Base-by-base conservation (phyloP, 2,888 invertebrate genomes). In the Caradrina clavipalpis region DNA sequence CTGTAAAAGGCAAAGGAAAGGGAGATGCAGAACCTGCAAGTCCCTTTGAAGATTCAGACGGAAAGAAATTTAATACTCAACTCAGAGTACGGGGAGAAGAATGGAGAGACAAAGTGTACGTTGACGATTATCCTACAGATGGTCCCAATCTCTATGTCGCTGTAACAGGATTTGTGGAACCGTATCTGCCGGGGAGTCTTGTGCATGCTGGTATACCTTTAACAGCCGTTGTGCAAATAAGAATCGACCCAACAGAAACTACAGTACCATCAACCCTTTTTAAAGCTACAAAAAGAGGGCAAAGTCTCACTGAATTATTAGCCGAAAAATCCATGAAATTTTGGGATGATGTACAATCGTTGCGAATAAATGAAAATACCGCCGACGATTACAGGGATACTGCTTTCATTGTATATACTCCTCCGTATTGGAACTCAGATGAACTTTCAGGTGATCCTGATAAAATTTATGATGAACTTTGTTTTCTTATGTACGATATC, bases 71-170 rank as follows among this genome's bases (percentile, higher is more conserved):
- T 76, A 96, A 94, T 78, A 96, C 96, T 6, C 87, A 85, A 39
- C 91, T 96, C 15, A 91, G 96, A 80, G 92, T 93, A 1, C 91
- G 96, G 54, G 96, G 96, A 15, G 96, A 97, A 86, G 96, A 96
- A 85, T 96, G 96, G 96, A 92, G 95, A 81, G 96, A 96, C 80
- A 94, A 93, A 84, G 90, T 94, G 1, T 96, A 96, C 78, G 91
- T 96, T 4, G 96, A 96, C 67, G 97, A 97, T 76, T 96, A 91
- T 74, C 96, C 97, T 0, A 76, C 82, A 17, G 93, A 96, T 71
- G 96, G 96, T 1, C 96, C 97, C 0, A 93, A 96, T 77, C 83
- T 97, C 19, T 97, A 96, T 75, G 89, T 97, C 11, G 94, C 96
- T 42, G 81, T 97, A 0, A 96, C 96, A 1, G 96, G 96, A 0